Percentiles rank a stretch among this genome's conserved stretches.
phyloP scores from a whole-genome alignment of 2,888 invertebrate genomes.

The Automeris io region DNA sequence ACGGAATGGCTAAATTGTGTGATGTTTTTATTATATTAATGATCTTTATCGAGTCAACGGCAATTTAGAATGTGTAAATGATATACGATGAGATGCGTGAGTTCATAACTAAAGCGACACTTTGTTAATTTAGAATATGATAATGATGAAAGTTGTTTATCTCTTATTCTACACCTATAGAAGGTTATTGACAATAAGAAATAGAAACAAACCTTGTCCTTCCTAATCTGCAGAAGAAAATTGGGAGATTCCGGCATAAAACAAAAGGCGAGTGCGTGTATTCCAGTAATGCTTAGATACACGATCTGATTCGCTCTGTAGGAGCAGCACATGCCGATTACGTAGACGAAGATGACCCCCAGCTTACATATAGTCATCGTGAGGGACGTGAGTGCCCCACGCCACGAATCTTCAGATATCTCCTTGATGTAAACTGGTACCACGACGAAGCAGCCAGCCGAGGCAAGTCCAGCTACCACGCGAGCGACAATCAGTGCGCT shows the following conservation, averaged over 20 bases:
- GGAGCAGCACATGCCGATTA: constrained; percentile 37
- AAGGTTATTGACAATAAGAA: background rate
- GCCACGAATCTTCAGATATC: constrained; percentile 43
- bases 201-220: constrained; percentile 38
- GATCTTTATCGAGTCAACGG: no score
- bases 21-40: no score
- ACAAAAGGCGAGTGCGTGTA: constrained; percentile 37
- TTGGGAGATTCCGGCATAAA: constrained; percentile 62
- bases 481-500: constrained; percentile 37
- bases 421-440: constrained; percentile 52
- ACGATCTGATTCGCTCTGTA: constrained; percentile 41
- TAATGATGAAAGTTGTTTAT: no score
- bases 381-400: constrained; percentile 47
- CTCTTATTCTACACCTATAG: no score
- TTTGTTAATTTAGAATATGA: no score
- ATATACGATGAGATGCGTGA: no score
- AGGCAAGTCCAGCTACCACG: constrained; percentile 41
- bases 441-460: constrained; percentile 50
- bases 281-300: constrained; percentile 33
- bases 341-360: constrained; percentile 55
- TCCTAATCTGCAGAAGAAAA: constrained; percentile 44
- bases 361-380: constrained; percentile 55
- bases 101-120: no score
- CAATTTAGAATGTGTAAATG: no score
- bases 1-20: no score